Conservation (phyloP, 2,797 vertebrate species). For the Propithecus perrieri region DNA sequence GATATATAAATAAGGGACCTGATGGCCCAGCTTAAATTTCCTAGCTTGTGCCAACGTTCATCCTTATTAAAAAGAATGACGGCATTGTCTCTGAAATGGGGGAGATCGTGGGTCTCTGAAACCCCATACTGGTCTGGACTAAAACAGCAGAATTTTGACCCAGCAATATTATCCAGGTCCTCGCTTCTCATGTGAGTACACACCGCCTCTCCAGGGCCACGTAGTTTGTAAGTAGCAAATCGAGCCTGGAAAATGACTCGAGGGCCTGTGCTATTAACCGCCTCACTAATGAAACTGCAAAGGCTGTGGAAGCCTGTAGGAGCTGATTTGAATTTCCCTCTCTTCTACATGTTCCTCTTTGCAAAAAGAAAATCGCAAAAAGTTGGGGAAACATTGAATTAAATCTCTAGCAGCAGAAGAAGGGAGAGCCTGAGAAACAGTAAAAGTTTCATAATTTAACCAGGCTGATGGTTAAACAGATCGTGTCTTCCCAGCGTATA, state of each 20-base stretch:
- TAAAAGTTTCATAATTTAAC: not conserved
- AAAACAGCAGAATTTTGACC: not conserved
- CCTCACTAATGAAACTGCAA: not conserved
- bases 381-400: not conserved
- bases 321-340: not conserved
- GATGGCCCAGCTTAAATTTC: not conserved
- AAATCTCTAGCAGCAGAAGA: not conserved
- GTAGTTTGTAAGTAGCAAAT: not conserved
- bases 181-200: not conserved
- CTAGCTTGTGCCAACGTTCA: not conserved
- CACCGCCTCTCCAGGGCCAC: not conserved
- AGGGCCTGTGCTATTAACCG: not conserved
- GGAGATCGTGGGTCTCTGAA: not conserved
- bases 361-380: not conserved
- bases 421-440: not conserved
- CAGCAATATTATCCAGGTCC: not conserved
- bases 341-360: not conserved
- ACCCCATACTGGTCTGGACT: not conserved
- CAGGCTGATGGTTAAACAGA: not conserved
- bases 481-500: not conserved
- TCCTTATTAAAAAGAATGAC: not conserved
- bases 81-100: not conserved
- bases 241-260: not conserved
- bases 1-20: not conserved
- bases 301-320: not conserved